Evolutionary conservation across 2,888 invertebrate species (phyloP).

Genomic region (Drosophila pseudotakahashii): DNA sequence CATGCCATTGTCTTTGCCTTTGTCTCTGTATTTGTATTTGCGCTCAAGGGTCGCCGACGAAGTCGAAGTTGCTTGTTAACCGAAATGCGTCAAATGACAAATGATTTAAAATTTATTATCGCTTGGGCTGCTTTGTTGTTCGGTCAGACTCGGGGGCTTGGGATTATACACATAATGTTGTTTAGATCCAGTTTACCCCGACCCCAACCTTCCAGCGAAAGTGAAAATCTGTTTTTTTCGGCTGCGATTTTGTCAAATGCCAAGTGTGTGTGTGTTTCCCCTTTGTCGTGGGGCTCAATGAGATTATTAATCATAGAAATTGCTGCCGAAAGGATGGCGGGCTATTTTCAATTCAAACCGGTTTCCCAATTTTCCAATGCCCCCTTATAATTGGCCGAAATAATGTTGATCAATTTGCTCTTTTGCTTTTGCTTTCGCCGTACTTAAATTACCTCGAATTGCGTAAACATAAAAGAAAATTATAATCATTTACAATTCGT

Average conservation of each 20-base stretch:
- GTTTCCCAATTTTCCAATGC: neutral
- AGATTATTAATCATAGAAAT: slow-evolving; percentile 61
- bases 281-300: slow-evolving; percentile 9
- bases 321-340: slow-evolving; percentile 2
- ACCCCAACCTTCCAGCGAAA: slow-evolving; percentile 48
- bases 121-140: slow-evolving; percentile 21
- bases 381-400: neutral
- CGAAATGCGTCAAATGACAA: slow-evolving; percentile 80
- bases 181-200: slow-evolving; percentile 44
- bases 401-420: slow-evolving; percentile 31
- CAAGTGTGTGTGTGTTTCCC: slow-evolving; percentile 14
- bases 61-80: slow-evolving; percentile 69
- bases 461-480: slow-evolving; percentile 49
- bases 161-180: neutral
- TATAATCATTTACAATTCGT: slow-evolving; percentile 75
- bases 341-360: neutral
- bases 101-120: slow-evolving; percentile 78
- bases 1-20: slow-evolving; percentile 60
- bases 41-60: slow-evolving; percentile 34
- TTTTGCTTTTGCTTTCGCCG: slow-evolving; percentile 10
- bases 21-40: slow-evolving; percentile 38
- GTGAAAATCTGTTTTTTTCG: slow-evolving; percentile 51
- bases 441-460: slow-evolving; percentile 56
- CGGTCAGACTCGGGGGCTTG: slow-evolving; percentile 11
- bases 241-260: slow-evolving; percentile 44